These are phyloP conservation scores for Hyperoplus lanceolatus DNA, from an alignment of 2,797 vertebrate genomes.

Conservation along the genomic window DNA sequence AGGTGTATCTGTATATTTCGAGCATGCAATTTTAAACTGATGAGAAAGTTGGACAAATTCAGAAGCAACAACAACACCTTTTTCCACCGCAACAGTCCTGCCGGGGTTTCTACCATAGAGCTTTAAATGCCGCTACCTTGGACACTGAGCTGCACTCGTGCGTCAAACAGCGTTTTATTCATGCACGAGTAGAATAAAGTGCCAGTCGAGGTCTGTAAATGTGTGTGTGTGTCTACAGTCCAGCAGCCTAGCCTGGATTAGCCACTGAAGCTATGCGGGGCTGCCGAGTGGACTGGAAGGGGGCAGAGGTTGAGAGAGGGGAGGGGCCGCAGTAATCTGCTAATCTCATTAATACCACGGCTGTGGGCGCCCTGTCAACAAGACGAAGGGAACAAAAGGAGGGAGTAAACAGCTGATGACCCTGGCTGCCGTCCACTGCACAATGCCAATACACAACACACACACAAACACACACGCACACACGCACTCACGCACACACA, in stretches of 20 bases:
- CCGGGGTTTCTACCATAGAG: neutral
- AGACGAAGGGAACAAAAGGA: slow-evolving; percentile 74
- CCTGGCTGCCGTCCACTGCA: slow-evolving; percentile 54
- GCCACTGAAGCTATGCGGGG: slow-evolving; percentile 39
- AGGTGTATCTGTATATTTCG: neutral
- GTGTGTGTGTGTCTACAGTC: slow-evolving; percentile 32
- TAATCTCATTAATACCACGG: slow-evolving; percentile 85
- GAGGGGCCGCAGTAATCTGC: slow-evolving; percentile 79
- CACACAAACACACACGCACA: neutral
- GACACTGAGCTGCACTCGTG: slow-evolving; percentile 38
- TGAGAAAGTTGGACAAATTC: slow-evolving; percentile 48
- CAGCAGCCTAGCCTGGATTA: slow-evolving; percentile 62
- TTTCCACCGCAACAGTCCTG: slow-evolving; percentile 9
- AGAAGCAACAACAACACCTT: slow-evolving; percentile 10
- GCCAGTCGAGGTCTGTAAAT: slow-evolving; percentile 33
- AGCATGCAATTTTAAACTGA: slow-evolving; percentile 13
- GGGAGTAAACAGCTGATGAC: slow-evolving; percentile 80
- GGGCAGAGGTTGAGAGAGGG: slow-evolving; percentile 57
- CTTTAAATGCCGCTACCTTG: neutral
- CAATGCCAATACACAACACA: neutral
- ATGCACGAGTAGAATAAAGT: slow-evolving; percentile 13
- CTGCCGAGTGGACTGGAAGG: slow-evolving; percentile 52
- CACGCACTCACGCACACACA: slow-evolving; percentile 2
- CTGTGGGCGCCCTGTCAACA: slow-evolving; percentile 74
- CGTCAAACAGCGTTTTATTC: slow-evolving; percentile 9